A percentile compares a stretch with the other conserved stretches of the same genome.
Evolutionary conservation across 2,113 vertebrate species (phyloP).

Genomic region (Quiscalus mexicanus): DNA sequence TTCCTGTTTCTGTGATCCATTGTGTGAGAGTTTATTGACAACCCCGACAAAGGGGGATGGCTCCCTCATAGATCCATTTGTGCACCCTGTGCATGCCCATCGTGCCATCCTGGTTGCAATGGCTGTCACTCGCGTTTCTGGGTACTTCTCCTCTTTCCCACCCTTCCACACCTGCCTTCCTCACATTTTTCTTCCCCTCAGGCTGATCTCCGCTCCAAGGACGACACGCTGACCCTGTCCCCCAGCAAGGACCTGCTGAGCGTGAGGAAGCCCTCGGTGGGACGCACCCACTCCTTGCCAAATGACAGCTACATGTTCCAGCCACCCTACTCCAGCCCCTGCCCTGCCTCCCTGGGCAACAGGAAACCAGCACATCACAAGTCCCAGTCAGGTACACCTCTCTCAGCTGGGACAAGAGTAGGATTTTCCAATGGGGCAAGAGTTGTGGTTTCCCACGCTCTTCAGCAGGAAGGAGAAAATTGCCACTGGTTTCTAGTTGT

Average conservation of each 20-base stretch:
- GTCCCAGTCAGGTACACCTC: conserved; percentile 76
- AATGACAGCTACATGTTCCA: conserved; percentile 98
- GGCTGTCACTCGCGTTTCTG: conserved; percentile 37
- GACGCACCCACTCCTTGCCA: conserved; percentile 93
- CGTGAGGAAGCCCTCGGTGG: conserved; percentile 87
- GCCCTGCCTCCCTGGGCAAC: conserved; percentile 17
- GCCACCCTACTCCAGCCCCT: conserved; percentile 30
- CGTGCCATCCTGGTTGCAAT: conserved; percentile 47
- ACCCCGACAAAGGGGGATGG: background rate
- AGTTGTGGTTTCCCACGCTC: background rate
- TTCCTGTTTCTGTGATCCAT: conserved; percentile 59
- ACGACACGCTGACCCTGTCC: background rate
- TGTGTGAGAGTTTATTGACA: conserved; percentile 8
- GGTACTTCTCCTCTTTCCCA: background rate
- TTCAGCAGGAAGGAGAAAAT: background rate
- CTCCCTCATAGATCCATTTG: conserved; percentile 55
- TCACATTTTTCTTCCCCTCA: conserved; percentile 49
- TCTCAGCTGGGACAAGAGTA: background rate
- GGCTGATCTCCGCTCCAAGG: conserved; percentile 68
- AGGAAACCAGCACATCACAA: conserved; percentile 70
- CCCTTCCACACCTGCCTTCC: background rate
- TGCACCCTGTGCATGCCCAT: conserved; percentile 65
- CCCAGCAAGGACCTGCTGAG: conserved; percentile 82
- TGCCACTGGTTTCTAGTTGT: background rate
- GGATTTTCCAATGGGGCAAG: background rate